Percentiles rank a stretch among this genome's conserved stretches.
These are phyloP conservation scores for Xestia c-nigrum DNA, from an alignment of 2,888 invertebrate genomes.

Conservation along the genomic window DNA sequence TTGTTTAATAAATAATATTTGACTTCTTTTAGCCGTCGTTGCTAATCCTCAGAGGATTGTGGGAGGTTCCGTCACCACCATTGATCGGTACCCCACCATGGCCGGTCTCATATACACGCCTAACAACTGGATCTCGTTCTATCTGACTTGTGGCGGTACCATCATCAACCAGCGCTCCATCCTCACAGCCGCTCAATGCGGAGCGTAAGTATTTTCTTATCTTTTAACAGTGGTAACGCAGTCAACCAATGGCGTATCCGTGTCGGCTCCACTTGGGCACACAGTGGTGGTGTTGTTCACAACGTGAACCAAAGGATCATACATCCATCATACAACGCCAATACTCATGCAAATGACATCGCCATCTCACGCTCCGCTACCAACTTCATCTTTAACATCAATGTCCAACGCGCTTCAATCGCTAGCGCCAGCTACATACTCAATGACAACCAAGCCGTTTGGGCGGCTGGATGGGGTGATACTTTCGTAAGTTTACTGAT, in stretches of 20 bases:
- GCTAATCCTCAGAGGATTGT: constrained; percentile 15
- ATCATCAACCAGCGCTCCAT: constrained; percentile 13
- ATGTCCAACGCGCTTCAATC: constrained; percentile 65
- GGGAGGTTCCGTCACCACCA: constrained; percentile 19
- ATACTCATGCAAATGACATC: constrained; percentile 67
- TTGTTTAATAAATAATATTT: no score
- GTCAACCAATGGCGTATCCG: constrained; percentile 66
- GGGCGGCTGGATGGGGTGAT: constrained; percentile 76
- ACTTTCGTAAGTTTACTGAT: constrained; percentile 67
- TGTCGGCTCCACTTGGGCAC: constrained; percentile 69
- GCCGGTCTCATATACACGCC: constrained; percentile 3
- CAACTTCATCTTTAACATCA: constrained; percentile 58
- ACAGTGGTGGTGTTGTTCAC: constrained; percentile 70
- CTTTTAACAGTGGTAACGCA: constrained; percentile 45
- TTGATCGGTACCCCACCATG: constrained; percentile 8
- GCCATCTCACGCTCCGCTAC: constrained; percentile 65
- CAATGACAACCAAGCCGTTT: constrained; percentile 71
- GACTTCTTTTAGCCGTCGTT: constrained; percentile 4
- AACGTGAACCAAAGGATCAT: constrained; percentile 52
- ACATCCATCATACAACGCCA: constrained; percentile 64
- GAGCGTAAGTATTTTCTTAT: neutral
- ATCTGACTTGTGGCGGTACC: constrained; percentile 4
- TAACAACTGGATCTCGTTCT: constrained; percentile 5
- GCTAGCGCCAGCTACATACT: constrained; percentile 73
- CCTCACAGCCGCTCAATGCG: constrained; percentile 20